Percentiles rank a stretch among this genome's conserved stretches.
phyloP scores from a whole-genome alignment of 1,140 invertebrate genomes.

The Drosophila ironensis region DNA sequence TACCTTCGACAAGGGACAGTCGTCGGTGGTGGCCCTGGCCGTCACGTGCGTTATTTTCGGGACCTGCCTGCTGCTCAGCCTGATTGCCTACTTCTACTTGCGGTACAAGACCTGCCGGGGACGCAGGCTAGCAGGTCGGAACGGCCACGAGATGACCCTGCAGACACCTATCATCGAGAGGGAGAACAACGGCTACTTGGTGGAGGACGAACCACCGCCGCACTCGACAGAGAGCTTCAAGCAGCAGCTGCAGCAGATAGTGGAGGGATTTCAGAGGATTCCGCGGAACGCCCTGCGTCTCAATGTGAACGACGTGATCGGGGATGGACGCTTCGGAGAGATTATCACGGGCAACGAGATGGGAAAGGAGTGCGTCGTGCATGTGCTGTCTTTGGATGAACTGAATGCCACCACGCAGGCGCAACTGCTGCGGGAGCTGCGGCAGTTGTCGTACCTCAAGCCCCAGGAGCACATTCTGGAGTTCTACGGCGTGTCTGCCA shows the following conservation, averaged over 20 bases:
- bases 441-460: slow-evolving; percentile 86
- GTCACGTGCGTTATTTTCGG: slow-evolving; percentile 85
- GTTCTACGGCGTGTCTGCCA: slow-evolving; percentile 91
- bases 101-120: slow-evolving; percentile 83
- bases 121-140: slow-evolving; percentile 82
- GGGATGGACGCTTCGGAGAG: slow-evolving; percentile 89
- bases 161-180: slow-evolving; percentile 87
- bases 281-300: slow-evolving; percentile 87
- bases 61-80: slow-evolving; percentile 84
- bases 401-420: slow-evolving; percentile 85
- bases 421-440: slow-evolving; percentile 88
- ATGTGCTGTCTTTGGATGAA: slow-evolving; percentile 83
- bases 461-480: slow-evolving; percentile 88
- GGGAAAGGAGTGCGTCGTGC: slow-evolving; percentile 61
- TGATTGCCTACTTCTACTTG: slow-evolving; percentile 85
- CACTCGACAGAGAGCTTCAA: slow-evolving; percentile 86
- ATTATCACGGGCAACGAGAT: slow-evolving; percentile 85
- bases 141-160: slow-evolving; percentile 86
- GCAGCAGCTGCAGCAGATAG: slow-evolving; percentile 82
- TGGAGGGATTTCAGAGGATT: slow-evolving; percentile 84
- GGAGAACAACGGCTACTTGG: slow-evolving; percentile 88
- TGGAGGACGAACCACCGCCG: slow-evolving; percentile 85
- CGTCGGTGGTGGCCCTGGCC: slow-evolving; percentile 83
- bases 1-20: slow-evolving; percentile 73
- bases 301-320: slow-evolving; percentile 86